phyloP scores from a whole-genome alignment of 2,113 vertebrate species.

The human region DNA sequence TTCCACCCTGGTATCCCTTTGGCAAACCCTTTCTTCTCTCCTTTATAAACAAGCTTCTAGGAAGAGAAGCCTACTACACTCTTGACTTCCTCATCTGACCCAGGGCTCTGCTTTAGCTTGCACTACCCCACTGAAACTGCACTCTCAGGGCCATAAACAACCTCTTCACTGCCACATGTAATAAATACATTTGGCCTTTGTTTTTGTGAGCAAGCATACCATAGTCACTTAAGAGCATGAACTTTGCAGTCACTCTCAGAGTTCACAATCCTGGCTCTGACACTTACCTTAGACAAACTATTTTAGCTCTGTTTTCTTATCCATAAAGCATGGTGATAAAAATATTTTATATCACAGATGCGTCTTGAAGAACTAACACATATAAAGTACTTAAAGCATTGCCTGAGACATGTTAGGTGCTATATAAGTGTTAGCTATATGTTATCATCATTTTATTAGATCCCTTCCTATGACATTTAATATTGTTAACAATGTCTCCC shows the following conservation, averaged over 20 bases:
- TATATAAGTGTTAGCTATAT: neutral
- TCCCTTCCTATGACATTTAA: neutral
- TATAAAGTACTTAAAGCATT: neutral
- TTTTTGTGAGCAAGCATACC: neutral
- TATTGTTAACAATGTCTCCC: neutral
- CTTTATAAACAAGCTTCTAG: neutral
- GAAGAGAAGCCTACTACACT: neutral
- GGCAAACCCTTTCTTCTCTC: neutral
- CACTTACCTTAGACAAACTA: neutral
- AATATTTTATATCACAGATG: neutral
- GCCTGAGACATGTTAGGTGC: neutral
- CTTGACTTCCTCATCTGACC: neutral
- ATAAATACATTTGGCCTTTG: neutral
- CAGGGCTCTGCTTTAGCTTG: neutral
- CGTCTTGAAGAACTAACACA: neutral
- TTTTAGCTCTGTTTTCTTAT: neutral
- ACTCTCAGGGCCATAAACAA: accelerated
- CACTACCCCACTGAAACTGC: too few species aligned
- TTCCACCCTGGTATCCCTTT: neutral
- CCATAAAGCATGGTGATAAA: neutral
- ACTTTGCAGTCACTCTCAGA: neutral
- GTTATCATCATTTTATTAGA: neutral
- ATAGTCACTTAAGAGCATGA: neutral
- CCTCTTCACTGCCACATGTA: neutral
- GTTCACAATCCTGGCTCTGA: neutral